Conservation (phyloP, 2,113 vertebrate genomes). For the Oryzias celebensis region DNA sequence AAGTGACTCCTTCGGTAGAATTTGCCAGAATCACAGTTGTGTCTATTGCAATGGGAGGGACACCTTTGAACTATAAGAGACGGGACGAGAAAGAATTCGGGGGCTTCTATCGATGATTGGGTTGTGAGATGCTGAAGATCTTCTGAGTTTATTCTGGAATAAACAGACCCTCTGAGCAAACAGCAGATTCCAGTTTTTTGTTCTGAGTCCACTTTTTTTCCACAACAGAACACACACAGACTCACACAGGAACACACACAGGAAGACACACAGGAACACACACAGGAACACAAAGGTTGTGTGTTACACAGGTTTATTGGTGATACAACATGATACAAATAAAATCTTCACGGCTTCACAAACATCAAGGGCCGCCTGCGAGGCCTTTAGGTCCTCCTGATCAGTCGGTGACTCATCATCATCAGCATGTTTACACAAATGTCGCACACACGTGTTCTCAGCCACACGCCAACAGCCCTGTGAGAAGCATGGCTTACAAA, state of each 20-base stretch:
- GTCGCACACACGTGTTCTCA: conserved; percentile 11
- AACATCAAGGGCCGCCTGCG: conserved; percentile 19
- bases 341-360: conserved; percentile 40
- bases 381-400: conserved; percentile 22
- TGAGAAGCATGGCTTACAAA: conserved; percentile 55
- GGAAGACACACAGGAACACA: conserved; percentile 11
- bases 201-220: too few relatives aligned
- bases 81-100: too few relatives aligned
- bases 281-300: not conserved
- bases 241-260: not conserved
- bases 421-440: conserved; percentile 13
- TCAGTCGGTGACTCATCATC: conserved; percentile 10
- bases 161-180: too few relatives aligned
- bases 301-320: conserved; percentile 51
- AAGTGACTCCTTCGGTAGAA: too few relatives aligned
- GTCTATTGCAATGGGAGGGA: too few relatives aligned
- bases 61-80: too few relatives aligned
- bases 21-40: too few relatives aligned
- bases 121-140: too few relatives aligned
- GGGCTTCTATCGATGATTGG: too few relatives aligned
- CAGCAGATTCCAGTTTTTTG: too few relatives aligned
- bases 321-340: conserved; percentile 47
- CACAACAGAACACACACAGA: conserved; percentile 24
- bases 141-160: too few relatives aligned
- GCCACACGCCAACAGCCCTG: conserved; percentile 22